These are phyloP conservation scores for Mustelus asterias DNA, from an alignment of 2,113 vertebrate genomes.

Conservation along the genomic window DNA sequence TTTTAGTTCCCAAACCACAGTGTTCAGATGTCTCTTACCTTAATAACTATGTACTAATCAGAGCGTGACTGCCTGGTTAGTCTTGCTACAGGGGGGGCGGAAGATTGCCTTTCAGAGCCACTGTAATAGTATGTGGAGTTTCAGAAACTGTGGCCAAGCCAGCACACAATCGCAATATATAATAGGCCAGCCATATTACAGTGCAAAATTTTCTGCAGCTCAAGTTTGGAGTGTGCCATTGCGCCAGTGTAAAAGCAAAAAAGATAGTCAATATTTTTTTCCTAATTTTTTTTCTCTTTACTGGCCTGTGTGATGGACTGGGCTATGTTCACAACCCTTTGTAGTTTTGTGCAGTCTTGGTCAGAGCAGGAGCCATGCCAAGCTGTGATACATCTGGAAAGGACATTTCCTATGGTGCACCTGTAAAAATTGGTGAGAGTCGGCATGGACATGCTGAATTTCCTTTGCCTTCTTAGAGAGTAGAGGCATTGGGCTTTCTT, in stretches of 20 bases:
- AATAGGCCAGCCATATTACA: background rate
- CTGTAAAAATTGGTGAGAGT: no score
- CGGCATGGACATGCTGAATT: no score
- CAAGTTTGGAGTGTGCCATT: background rate
- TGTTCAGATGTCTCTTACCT: conserved; percentile 36
- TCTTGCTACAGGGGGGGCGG: conserved; percentile 29
- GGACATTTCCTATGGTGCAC: no score
- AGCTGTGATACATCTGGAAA: no score
- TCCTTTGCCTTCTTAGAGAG: no score
- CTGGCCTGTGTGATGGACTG: no score
- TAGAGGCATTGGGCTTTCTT: no score
- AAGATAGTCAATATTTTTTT: background rate
- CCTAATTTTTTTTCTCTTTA: background rate
- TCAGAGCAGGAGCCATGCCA: no score
- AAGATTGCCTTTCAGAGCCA: conserved; percentile 22
- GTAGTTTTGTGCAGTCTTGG: no score
- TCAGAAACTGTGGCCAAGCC: conserved; percentile 11
- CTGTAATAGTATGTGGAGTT: conserved; percentile 16
- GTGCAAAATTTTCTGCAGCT: background rate
- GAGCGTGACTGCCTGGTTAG: conserved; percentile 35
- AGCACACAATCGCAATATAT: background rate
- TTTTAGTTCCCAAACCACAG: conserved; percentile 34
- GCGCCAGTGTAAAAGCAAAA: background rate
- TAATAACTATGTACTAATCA: conserved; percentile 34
- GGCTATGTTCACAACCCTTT: no score